Conservation (phyloP, 1,140 invertebrate genomes). For the Aphidius ervi region DNA sequence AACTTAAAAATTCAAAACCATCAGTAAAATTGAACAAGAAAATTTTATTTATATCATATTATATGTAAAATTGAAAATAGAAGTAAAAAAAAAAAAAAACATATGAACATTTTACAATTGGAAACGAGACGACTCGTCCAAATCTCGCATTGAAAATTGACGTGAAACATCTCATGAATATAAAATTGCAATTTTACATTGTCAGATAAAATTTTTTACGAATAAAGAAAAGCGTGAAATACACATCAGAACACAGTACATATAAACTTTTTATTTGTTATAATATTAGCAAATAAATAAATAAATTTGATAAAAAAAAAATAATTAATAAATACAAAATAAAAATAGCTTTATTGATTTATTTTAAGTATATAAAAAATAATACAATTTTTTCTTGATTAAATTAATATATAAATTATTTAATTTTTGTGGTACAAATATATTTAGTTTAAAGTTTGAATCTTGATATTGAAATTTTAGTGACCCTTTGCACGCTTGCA, state of each 20-base stretch:
- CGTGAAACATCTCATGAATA: conserved; percentile 17
- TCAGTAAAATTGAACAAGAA: too few species aligned
- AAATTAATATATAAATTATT: too few species aligned
- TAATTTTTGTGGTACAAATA: not conserved
- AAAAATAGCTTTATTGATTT: too few species aligned
- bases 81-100: too few species aligned
- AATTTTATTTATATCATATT: too few species aligned
- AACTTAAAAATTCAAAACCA: too few species aligned
- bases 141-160: conserved; percentile 2
- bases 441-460: conserved; percentile 7
- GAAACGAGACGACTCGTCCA: too few species aligned
- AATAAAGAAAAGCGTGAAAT: conserved; percentile 16
- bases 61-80: too few species aligned
- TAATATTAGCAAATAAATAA: conserved; percentile 1
- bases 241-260: not conserved
- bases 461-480: not conserved
- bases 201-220: conserved; percentile 4
- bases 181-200: conserved; percentile 21
- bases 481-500: conserved; percentile 18
- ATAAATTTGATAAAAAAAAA: not conserved
- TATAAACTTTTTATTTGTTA: conserved; percentile 13
- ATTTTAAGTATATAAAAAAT: too few species aligned
- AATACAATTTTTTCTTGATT: too few species aligned
- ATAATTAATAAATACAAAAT: not conserved
- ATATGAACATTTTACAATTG: too few species aligned